A percentile compares a stretch with the other conserved stretches of the same genome.
These are phyloP conservation scores for Heliconius ethilla DNA, from an alignment of 2,888 invertebrate genomes.

Conservation along the genomic window DNA sequence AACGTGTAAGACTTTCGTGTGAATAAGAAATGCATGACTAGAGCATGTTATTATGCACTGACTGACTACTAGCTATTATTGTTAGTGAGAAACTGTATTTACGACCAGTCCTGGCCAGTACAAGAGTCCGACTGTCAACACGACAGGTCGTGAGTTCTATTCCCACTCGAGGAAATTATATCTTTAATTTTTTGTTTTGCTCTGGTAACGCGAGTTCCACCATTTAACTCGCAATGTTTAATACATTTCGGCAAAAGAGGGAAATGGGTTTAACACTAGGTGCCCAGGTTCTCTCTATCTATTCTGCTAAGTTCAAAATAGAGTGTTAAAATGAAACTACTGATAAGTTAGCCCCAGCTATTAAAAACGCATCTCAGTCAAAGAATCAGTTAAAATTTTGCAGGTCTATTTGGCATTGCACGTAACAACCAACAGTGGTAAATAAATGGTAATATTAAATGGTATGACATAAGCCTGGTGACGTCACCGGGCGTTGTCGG, in stretches of 20 bases:
- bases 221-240: no score
- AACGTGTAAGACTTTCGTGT: slow-evolving; percentile 44
- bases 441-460: slow-evolving; percentile 54
- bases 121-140: no score
- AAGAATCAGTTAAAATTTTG: slow-evolving; percentile 48
- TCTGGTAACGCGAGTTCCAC: no score
- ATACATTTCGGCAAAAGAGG: no score
- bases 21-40: slow-evolving; percentile 2
- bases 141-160: no score
- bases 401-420: slow-evolving; percentile 58
- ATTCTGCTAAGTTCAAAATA: no score
- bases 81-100: background rate
- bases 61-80: background rate
- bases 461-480: slow-evolving; percentile 78
- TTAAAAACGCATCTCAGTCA: background rate
- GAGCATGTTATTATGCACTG: background rate
- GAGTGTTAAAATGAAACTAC: no score
- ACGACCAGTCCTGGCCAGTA: background rate
- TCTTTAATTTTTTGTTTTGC: no score
- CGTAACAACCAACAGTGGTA: slow-evolving; percentile 45
- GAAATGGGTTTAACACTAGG: no score
- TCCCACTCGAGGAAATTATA: no score
- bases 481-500: slow-evolving; percentile 74
- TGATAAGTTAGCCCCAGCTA: background rate
- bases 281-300: no score